Percentiles rank a stretch among this genome's conserved stretches.
phyloP scores from a whole-genome alignment of 2,888 invertebrate species.

The Chydorus sphaericus region DNA sequence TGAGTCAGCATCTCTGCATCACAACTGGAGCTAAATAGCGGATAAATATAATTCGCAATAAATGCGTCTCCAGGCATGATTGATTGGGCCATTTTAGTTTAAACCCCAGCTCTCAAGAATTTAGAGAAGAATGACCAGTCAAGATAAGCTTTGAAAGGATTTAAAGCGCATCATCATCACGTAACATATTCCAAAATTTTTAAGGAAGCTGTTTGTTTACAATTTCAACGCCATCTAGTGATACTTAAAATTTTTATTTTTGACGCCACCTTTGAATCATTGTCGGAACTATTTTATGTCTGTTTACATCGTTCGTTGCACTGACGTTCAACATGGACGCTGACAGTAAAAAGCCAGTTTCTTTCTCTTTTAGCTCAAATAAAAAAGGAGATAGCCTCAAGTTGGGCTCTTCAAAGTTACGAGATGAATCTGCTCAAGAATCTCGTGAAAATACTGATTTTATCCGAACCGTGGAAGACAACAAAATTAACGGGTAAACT shows the following conservation, averaged over 20 bases:
- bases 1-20: slow-evolving; percentile 17
- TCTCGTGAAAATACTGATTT: slow-evolving; percentile 20
- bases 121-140: too few species aligned
- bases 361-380: neutral
- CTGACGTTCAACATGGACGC: too few species aligned
- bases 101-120: too few species aligned
- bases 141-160: too few species aligned
- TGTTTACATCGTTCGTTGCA: too few species aligned
- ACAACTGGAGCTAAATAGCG: slow-evolving; percentile 17
- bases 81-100: neutral
- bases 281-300: too few species aligned
- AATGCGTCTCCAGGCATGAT: slow-evolving; percentile 1
- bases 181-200: too few species aligned
- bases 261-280: too few species aligned
- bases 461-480: slow-evolving; percentile 19
- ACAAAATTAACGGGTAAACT: slow-evolving; percentile 20
- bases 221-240: too few species aligned
- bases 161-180: too few species aligned
- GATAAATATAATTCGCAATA: slow-evolving; percentile 12
- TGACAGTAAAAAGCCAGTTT: neutral
- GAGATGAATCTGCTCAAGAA: slow-evolving; percentile 18
- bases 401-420: neutral
- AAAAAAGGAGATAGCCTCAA: neutral
- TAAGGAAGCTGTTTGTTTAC: too few species aligned
- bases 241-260: too few species aligned